Base-by-base conservation (phyloP, 2,888 invertebrate species). In the Thecocarcelia acutangulata region DNA sequence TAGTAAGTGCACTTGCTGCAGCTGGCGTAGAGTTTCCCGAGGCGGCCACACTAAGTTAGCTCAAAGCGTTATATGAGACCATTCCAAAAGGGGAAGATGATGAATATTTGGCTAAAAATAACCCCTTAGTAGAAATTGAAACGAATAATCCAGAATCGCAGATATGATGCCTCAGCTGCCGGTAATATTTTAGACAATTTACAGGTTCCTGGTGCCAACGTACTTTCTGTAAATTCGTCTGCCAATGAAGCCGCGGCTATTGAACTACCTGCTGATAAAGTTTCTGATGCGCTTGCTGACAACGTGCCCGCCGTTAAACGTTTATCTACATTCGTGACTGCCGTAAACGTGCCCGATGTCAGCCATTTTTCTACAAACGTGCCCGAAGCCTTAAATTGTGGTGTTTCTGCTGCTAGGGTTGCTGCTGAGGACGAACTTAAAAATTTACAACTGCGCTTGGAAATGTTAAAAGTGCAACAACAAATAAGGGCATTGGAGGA, bases 401-500 rank as follows among this genome's bases (percentile, higher is more conserved):
- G n/a, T 59, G 12, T 48, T 48, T 48, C 48, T 48, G 48, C 48
- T 19, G 48, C 48, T 5, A 19, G 48, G 48, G 48, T 48, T 48
- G 48, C 48, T 48, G 48, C 48, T 48, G 48, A 48, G 19, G 48
- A 48, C 48, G 48, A 58, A 46, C 21, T 48, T 17, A 69, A 46
- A 58, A 56, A 28, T 37, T 58, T 69, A 21, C 21, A 37, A 69
- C 15, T 69, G 24, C 50, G 58, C 19, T 48, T 59, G 15, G 48
- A 50, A n/a, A 40, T 70, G 58, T 24, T 56, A 15, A 42, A 68
- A 44, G 42, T 68, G 28, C 68, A 68, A 56, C 68, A 68, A 68
- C 54, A 54, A 46, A 56, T 68, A 24, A 24, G 54, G 28, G 44
- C 24, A 56, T 42, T 68, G 42, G 68, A 54, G 56, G 56, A 44